Evolutionary conservation across 2,113 vertebrate species (phyloP).

Genomic region (Malurus cyaneus): DNA sequence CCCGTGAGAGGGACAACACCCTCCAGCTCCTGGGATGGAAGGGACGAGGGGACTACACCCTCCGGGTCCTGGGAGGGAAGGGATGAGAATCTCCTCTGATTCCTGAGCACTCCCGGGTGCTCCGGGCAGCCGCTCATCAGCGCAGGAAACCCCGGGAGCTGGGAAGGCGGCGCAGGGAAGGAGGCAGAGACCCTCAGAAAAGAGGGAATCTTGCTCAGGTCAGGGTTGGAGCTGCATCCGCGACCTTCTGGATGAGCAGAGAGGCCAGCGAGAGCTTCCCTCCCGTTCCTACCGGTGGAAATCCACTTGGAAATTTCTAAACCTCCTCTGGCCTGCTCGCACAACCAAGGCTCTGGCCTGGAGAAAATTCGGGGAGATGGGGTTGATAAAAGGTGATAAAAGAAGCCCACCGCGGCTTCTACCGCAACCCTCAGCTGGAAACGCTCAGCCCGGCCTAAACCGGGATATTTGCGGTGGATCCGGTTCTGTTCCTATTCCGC

Average conservation of each 20-base stretch:
- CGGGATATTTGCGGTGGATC: neutral
- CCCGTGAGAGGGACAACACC: fast-evolving
- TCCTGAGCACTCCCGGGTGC: neutral
- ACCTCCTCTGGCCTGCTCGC: neutral
- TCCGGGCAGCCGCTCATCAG: neutral
- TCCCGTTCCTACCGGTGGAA: neutral
- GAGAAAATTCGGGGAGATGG: neutral
- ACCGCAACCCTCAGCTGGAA: neutral
- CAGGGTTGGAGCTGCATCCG: fast-evolving
- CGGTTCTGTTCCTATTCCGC: neutral
- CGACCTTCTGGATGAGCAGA: fast-evolving
- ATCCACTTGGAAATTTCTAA: neutral
- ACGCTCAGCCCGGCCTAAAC: neutral
- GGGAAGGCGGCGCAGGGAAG: neutral
- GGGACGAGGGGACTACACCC: neutral
- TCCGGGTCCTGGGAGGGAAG: neutral
- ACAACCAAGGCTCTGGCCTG: neutral
- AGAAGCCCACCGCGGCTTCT: neutral
- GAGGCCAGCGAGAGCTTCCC: neutral
- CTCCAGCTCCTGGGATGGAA: neutral
- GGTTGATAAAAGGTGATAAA: too few relatives aligned
- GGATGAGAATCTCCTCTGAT: neutral
- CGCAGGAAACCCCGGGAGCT: neutral
- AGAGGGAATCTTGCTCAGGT: neutral
- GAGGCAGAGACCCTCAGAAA: neutral